These are phyloP conservation scores for Thunnus maccoyii DNA, from an alignment of 2,113 vertebrate genomes.

Conservation along the genomic window DNA sequence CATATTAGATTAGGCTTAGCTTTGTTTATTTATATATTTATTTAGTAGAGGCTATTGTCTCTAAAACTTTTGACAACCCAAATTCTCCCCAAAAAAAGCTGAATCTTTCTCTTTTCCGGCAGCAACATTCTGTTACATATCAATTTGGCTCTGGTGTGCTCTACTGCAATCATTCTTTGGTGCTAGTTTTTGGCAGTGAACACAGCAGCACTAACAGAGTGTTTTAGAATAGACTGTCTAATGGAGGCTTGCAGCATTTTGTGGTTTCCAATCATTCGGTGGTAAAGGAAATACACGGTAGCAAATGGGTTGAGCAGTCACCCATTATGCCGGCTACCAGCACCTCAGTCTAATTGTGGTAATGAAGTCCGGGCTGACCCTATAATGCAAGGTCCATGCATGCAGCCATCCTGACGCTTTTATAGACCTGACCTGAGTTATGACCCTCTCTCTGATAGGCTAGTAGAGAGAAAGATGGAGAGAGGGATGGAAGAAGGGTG, in stretches of 20 bases:
- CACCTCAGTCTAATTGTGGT: slow-evolving; percentile 74
- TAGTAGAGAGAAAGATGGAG: slow-evolving; percentile 36
- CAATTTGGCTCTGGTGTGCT: slow-evolving; percentile 52
- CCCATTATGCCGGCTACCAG: slow-evolving; percentile 61
- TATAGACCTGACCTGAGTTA: slow-evolving; percentile 78
- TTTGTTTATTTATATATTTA: slow-evolving; percentile 68
- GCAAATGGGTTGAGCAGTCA: slow-evolving; percentile 60
- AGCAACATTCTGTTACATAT: slow-evolving; percentile 53
- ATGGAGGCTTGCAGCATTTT: slow-evolving; percentile 61
- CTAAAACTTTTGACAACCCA: slow-evolving; percentile 50
- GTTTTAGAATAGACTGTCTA: slow-evolving; percentile 57
- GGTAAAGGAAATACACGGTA: slow-evolving; percentile 58
- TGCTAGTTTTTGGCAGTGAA: slow-evolving; percentile 51
- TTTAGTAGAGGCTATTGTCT: slow-evolving; percentile 62
- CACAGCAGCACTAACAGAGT: slow-evolving; percentile 45
- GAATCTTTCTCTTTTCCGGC: slow-evolving; percentile 40
- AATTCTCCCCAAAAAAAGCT: not conserved
- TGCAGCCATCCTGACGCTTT: slow-evolving; percentile 71
- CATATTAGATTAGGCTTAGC: slow-evolving; percentile 72
- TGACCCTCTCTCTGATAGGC: slow-evolving; percentile 53
- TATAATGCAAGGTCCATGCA: slow-evolving; percentile 66
- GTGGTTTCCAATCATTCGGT: slow-evolving; percentile 51
- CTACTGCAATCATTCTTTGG: slow-evolving; percentile 58
- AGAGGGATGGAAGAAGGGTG: slow-evolving; percentile 5
- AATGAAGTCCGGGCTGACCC: slow-evolving; percentile 80